Evolutionary conservation across 2,113 vertebrate species (phyloP).

Genomic region (Erythrolamprus reginae): DNA sequence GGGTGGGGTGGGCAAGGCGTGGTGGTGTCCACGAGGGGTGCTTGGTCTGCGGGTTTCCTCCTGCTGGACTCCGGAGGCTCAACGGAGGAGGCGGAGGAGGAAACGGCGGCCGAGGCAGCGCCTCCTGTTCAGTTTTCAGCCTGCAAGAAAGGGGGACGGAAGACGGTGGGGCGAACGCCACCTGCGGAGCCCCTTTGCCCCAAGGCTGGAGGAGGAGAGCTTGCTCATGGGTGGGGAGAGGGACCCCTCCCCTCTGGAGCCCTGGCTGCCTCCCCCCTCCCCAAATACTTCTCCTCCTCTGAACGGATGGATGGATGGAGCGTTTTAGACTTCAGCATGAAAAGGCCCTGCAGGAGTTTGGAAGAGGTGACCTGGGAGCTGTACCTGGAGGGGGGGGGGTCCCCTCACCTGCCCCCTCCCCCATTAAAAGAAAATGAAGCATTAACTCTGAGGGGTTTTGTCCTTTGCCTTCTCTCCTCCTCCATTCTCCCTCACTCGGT

Average conservation of each 20-base stretch:
- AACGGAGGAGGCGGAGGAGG: no score
- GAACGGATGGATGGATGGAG: constrained; percentile 10
- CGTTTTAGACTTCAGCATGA: constrained; percentile 33
- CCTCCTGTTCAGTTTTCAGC: not conserved
- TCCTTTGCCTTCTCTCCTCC: constrained; percentile 13
- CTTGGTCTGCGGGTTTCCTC: constrained; percentile 61
- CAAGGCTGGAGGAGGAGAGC: constrained; percentile 4
- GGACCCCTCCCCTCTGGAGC: constrained; percentile 37
- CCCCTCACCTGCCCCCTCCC: not conserved
- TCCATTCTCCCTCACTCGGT: constrained; percentile 4
- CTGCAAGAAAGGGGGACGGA: constrained; percentile 25
- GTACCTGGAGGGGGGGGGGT: not conserved
- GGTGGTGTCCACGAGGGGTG: constrained; percentile 50
- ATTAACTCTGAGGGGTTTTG: constrained; percentile 17
- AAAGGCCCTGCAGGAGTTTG: constrained; percentile 24
- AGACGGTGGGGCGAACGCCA: constrained; percentile 2
- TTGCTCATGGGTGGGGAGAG: constrained; percentile 30
- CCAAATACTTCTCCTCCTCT: not conserved
- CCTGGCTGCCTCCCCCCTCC: constrained; percentile 49
- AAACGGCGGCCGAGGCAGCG: no score
- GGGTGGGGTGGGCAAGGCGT: constrained; percentile 6
- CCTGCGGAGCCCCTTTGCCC: not conserved
- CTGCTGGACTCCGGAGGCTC: not conserved
- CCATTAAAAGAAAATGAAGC: constrained; percentile 12
- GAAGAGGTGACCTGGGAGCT: constrained; percentile 16